phyloP scores from a whole-genome alignment of 2,113 vertebrate species.

The Anseranas semipalmata region DNA sequence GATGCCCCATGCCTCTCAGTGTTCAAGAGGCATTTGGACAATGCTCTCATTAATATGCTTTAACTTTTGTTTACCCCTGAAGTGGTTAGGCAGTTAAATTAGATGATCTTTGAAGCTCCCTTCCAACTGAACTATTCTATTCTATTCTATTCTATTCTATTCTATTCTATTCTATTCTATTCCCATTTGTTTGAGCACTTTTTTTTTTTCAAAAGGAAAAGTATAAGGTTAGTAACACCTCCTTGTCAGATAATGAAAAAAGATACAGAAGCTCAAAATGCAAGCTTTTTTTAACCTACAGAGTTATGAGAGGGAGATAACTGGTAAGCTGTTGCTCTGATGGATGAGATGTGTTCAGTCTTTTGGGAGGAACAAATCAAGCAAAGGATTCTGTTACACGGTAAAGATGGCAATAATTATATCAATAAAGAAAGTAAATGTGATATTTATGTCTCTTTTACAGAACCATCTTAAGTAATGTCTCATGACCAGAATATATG shows the following conservation, averaged over 20 bases:
- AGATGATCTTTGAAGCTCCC: neutral
- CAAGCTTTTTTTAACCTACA: neutral
- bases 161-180: neutral
- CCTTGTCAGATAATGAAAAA: neutral
- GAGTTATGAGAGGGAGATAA: neutral
- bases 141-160: neutral
- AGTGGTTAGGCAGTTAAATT: neutral
- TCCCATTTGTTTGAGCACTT: neutral
- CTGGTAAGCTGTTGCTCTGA: neutral
- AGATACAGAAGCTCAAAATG: neutral
- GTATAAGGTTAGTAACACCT: neutral
- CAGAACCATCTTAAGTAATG: neutral
- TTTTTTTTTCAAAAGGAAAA: neutral
- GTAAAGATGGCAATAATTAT: neutral
- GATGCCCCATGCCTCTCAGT: neutral
- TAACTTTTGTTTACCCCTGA: neutral
- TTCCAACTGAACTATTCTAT: neutral
- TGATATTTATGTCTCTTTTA: neutral
- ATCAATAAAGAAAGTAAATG: neutral
- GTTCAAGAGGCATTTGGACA: neutral
- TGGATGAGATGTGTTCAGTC: neutral
- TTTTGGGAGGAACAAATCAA: neutral
- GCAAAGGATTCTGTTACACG: neutral
- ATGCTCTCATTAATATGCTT: neutral
- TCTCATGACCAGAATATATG: constrained; percentile 12